Conservation (phyloP, 1,140 invertebrate genomes). For the Trichoplusia ni region DNA sequence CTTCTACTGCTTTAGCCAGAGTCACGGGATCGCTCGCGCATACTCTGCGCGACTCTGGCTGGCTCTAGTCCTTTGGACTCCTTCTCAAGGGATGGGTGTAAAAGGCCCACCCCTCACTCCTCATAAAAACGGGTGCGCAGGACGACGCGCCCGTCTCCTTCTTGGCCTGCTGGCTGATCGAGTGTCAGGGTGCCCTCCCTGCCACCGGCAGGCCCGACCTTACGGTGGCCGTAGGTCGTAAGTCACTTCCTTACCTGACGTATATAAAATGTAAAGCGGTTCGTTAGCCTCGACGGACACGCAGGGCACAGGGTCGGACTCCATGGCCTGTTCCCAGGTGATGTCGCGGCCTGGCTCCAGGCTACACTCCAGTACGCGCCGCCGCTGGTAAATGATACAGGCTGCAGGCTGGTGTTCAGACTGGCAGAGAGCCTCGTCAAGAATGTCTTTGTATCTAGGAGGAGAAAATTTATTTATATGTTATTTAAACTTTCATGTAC, state of each 20-base stretch:
- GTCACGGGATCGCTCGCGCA: no score
- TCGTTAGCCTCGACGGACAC: constrained; percentile 94
- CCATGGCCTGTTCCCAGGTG: constrained; percentile 89
- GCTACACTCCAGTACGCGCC: constrained; percentile 84
- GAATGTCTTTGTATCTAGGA: constrained; percentile 91
- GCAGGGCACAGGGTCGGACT: constrained; percentile 87
- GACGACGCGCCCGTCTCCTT: no score
- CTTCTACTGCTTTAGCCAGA: no score
- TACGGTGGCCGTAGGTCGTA: no score
- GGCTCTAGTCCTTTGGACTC: no score
- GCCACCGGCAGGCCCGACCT: no score
- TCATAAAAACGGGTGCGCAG: no score
- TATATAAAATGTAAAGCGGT: constrained; percentile 96
- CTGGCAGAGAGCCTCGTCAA: constrained; percentile 91
- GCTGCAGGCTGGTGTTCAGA: constrained; percentile 86
- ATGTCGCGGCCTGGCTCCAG: constrained; percentile 86
- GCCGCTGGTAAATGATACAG: constrained; percentile 91
- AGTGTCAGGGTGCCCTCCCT: no score
- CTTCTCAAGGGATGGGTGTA: no score
- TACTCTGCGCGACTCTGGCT: no score
- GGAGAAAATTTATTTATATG: background rate
- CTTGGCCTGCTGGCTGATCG: no score
- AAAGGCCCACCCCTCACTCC: no score
- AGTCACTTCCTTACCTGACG: constrained; percentile 90
- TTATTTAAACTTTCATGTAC: background rate